Base-by-base conservation (phyloP, 2,888 invertebrate genomes). In the Ennomos fuscantarius region DNA sequence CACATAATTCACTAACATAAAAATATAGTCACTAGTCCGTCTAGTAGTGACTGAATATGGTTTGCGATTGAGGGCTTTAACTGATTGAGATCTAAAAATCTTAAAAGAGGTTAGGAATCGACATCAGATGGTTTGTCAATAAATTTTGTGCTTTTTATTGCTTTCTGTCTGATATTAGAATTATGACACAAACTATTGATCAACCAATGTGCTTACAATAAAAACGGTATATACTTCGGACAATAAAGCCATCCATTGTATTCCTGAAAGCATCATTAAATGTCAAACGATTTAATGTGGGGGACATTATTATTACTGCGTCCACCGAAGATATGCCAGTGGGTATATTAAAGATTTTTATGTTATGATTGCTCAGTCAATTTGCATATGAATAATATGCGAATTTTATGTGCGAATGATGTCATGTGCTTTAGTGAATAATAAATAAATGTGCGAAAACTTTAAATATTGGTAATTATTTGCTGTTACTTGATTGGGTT, bases 311-410 rank as follows among this genome's bases (percentile, higher is more conserved):
- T 69, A 74, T 75, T 74, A 75, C 69, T 70, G 72, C 72, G 68
- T 72, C 73, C 69, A 74, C 72, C 75, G 72, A 72, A 64, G 67
- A 72, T 32, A 62, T 65, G 69, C 67, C 70, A 77, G 77, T 77
- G 76, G 78, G 76, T 76, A 78, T 78, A 79, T 80, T 76, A 80
- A 84, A 82, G 66, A 79, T 81, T 45, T 77, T 83, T 81, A 82
- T 84, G 82, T 82, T 87, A 84, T 84, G 83, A 83, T 86, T 86
- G 82, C 79, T 83, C 82, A 80, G 70, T 72, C 82, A 82, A 87
- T 89, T 87, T 86, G 81, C 86, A 86, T 87, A 76, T 80, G 79
- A 84, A 84, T 87, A 86, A 81, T 81, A 80, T 79, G 73, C 66
- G 77, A 76, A 82, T 80, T 88, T 87, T 87, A 87, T 85, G 78